Evolutionary conservation across 2,797 vertebrate genomes (phyloP).

Genomic region (Apogon hyalosoma): DNA sequence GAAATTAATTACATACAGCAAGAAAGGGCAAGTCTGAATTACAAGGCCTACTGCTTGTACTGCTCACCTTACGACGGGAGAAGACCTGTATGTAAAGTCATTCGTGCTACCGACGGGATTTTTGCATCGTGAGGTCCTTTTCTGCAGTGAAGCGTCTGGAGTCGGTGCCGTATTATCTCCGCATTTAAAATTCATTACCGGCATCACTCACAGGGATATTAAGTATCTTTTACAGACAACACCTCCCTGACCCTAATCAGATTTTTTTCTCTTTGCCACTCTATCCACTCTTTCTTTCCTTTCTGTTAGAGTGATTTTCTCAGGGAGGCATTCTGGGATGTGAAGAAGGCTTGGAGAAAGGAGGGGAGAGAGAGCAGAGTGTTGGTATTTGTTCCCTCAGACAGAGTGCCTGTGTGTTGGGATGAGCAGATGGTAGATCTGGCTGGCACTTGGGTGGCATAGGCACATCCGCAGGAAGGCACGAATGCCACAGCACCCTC

Average conservation of each 20-base stretch:
- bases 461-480: conserved; percentile 78
- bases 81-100: not conserved
- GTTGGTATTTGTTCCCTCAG: conserved; percentile 61
- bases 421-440: conserved; percentile 84
- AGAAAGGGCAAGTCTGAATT: conserved; percentile 10
- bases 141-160: not conserved
- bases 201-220: conserved; percentile 8
- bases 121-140: not conserved
- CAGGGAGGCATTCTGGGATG: conserved; percentile 37
- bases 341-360: conserved; percentile 28
- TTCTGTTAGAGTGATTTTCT: conserved; percentile 29
- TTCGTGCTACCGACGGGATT: not conserved
- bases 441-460: conserved; percentile 73
- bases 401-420: conserved; percentile 77
- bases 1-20: conserved; percentile 63
- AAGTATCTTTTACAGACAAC: conserved; percentile 19
- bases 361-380: conserved; percentile 23
- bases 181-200: conserved; percentile 5
- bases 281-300: not conserved
- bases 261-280: not conserved
- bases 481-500: conserved; percentile 52
- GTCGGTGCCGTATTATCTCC: not conserved
- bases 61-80: not conserved
- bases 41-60: not conserved
- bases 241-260: conserved; percentile 15